Conservation (phyloP, 2,113 vertebrate species). For the Orcinus orca region DNA sequence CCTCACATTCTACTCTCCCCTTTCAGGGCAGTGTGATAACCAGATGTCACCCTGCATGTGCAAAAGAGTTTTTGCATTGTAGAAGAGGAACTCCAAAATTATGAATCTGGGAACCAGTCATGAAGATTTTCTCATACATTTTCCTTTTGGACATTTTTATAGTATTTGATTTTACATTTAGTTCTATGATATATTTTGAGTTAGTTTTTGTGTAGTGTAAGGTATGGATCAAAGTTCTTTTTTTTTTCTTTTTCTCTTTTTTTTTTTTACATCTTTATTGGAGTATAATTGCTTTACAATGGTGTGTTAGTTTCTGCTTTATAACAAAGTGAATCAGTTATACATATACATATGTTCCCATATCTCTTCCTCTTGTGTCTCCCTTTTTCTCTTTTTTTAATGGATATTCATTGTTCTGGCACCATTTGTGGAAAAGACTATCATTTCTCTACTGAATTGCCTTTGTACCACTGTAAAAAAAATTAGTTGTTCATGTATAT, state of each 20-base stretch:
- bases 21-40: not conserved
- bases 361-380: too few relatives aligned
- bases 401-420: not conserved
- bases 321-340: too few relatives aligned
- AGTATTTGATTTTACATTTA: constrained; percentile 4
- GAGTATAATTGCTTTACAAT: too few relatives aligned
- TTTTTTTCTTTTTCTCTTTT: not conserved
- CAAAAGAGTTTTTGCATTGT: not conserved
- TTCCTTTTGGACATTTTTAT: not conserved
- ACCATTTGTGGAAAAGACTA: not conserved
- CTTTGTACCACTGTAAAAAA: not conserved
- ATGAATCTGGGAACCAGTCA: not conserved
- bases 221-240: not conserved
- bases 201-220: not conserved
- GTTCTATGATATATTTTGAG: not conserved
- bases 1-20: not conserved
- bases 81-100: not conserved
- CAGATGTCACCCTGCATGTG: not conserved
- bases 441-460: not conserved
- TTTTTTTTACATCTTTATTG: not conserved
- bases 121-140: not conserved
- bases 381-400: not conserved
- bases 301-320: too few relatives aligned
- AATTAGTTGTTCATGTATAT: not conserved
- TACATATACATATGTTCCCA: too few relatives aligned